These are phyloP conservation scores for Apis florea DNA, from an alignment of 1,140 invertebrate genomes.

Conservation along the genomic window DNA sequence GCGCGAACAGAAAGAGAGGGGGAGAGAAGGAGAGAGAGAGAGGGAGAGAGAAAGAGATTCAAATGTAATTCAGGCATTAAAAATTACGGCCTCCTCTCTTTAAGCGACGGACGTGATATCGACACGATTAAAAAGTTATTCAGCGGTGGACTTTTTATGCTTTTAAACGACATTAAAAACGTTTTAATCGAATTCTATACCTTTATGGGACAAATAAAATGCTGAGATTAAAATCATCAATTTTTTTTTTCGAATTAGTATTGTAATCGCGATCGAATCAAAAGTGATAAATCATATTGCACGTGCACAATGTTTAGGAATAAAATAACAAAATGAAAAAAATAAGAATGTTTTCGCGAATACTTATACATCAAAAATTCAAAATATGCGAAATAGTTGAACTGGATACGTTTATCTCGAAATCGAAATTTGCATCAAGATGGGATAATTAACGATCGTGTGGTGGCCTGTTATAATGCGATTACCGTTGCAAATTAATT, in stretches of 20 bases:
- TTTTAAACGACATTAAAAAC: too few relatives aligned
- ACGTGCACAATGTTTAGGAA: too few relatives aligned
- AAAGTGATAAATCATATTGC: too few relatives aligned
- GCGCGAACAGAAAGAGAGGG: background rate
- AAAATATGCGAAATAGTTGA: background rate
- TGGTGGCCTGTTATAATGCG: constrained; percentile 6
- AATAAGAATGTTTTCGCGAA: too few relatives aligned
- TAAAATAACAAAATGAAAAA: too few relatives aligned
- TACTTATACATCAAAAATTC: background rate
- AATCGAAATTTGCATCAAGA: background rate
- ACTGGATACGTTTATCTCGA: background rate
- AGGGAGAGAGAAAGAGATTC: too few relatives aligned
- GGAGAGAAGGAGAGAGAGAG: background rate
- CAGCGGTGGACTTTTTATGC: background rate
- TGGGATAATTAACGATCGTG: constrained; percentile 24
- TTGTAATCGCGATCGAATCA: too few relatives aligned
- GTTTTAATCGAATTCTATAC: background rate
- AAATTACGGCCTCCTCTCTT: background rate
- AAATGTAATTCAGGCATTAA: background rate
- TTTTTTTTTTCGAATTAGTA: too few relatives aligned
- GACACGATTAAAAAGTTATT: background rate
- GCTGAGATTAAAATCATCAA: too few relatives aligned
- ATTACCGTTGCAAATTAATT: constrained; percentile 31
- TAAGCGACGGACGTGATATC: background rate
- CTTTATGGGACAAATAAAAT: background rate